Evolutionary conservation across 2,113 vertebrate species (phyloP).

Genomic region (Neogobius melanostomus): DNA sequence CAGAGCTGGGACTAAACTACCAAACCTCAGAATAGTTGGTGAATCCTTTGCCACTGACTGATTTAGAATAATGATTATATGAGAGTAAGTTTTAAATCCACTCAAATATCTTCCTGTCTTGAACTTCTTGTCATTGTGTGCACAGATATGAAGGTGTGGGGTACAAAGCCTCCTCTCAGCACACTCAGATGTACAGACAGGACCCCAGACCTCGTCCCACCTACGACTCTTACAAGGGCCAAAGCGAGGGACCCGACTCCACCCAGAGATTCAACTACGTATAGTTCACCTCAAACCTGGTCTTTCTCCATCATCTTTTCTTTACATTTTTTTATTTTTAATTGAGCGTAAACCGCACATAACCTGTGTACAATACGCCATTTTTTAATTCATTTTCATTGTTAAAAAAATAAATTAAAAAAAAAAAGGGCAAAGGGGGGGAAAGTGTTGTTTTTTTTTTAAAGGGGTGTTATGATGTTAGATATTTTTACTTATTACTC

Average conservation of each 20-base stretch:
- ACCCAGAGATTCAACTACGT: slow-evolving; percentile 88
- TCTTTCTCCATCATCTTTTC: not conserved
- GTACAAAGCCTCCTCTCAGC: slow-evolving; percentile 81
- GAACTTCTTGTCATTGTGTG: not conserved
- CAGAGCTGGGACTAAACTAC: no score
- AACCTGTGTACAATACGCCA: no score
- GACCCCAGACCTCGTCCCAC: slow-evolving; percentile 42
- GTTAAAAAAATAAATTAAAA: no score
- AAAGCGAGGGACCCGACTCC: slow-evolving; percentile 74
- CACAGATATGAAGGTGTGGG: slow-evolving; percentile 82
- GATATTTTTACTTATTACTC: no score
- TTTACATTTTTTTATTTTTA: not conserved
- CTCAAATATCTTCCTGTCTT: not conserved
- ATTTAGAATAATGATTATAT: no score
- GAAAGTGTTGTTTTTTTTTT: no score
- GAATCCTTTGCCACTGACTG: no score
- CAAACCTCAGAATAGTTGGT: no score
- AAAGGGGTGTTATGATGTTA: no score
- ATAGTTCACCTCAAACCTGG: slow-evolving; percentile 52
- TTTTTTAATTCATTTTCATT: no score
- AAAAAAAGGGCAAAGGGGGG: no score
- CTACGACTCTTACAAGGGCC: slow-evolving; percentile 72
- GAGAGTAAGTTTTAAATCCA: not conserved
- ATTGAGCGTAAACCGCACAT: no score
- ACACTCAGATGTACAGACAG: slow-evolving; percentile 75